phyloP scores from a whole-genome alignment of 2,113 vertebrate genomes.

The Salvator merianae region DNA sequence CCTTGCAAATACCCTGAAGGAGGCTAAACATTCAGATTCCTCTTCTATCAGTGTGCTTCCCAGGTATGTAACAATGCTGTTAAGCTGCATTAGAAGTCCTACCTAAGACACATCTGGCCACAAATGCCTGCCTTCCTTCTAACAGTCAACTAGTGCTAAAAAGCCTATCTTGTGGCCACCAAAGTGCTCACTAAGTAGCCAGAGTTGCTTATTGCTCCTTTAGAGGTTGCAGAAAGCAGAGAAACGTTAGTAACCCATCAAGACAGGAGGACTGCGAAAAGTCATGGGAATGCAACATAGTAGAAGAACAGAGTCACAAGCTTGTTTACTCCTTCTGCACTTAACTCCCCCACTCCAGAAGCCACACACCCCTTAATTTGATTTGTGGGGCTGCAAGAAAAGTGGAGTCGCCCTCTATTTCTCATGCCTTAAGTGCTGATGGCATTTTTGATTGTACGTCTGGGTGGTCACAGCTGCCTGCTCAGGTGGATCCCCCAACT shows the following conservation, averaged over 20 bases:
- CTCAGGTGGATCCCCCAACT: constrained; percentile 55
- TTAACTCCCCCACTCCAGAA: background rate
- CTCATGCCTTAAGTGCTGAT: constrained; percentile 81
- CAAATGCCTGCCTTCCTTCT: too few relatives aligned
- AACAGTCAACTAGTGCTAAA: background rate
- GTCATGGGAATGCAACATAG: background rate
- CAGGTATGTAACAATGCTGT: background rate
- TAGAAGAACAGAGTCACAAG: background rate
- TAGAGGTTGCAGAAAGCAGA: background rate
- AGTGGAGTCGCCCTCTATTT: constrained; percentile 51
- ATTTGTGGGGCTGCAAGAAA: too few relatives aligned
- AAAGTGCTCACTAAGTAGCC: background rate
- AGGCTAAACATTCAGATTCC: background rate
- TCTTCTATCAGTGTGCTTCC: background rate
- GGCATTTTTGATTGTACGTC: constrained; percentile 83
- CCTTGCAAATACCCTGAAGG: background rate
- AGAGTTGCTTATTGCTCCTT: background rate
- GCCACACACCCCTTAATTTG: background rate
- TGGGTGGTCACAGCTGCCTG: constrained; percentile 84
- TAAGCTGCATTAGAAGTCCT: background rate
- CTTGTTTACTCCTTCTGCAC: rapidly evolving
- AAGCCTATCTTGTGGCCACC: background rate
- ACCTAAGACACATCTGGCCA: background rate
- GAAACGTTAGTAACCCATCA: background rate
- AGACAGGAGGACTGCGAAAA: background rate